These are phyloP conservation scores for Bombus waltoni DNA, from an alignment of 1,140 invertebrate genomes.

Conservation along the genomic window DNA sequence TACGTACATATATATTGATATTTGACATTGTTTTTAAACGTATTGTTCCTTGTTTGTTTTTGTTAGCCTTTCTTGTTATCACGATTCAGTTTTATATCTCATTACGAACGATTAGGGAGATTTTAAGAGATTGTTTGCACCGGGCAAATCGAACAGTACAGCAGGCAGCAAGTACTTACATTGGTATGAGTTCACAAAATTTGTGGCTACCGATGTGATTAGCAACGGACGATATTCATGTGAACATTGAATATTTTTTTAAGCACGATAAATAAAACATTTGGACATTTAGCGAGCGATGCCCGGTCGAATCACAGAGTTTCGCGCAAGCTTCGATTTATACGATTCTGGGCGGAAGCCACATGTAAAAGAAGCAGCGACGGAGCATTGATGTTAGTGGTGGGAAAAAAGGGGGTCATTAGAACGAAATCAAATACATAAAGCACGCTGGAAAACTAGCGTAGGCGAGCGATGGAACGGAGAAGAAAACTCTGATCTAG, in stretches of 20 bases:
- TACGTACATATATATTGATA: too few relatives aligned
- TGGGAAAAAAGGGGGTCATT: not conserved
- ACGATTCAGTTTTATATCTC: not conserved
- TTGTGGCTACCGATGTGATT: slow-evolving; percentile 8
- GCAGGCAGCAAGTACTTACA: not conserved
- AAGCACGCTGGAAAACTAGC: slow-evolving; percentile 59
- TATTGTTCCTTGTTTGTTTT: slow-evolving; percentile 12
- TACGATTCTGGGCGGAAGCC: slow-evolving; percentile 29
- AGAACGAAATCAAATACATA: slow-evolving; percentile 40
- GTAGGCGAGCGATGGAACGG: slow-evolving; percentile 71
- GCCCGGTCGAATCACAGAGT: slow-evolving; percentile 55
- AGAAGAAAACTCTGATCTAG: slow-evolving; percentile 76
- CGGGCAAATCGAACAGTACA: not conserved
- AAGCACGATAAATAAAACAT: slow-evolving; percentile 57
- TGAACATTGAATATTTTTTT: slow-evolving; percentile 9
- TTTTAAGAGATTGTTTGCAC: not conserved
- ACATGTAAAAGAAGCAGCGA: not conserved
- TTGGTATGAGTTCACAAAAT: slow-evolving; percentile 1
- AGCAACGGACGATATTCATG: not conserved
- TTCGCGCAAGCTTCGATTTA: slow-evolving; percentile 29
- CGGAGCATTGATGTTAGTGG: not conserved
- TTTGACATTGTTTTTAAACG: not conserved
- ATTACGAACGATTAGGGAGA: not conserved
- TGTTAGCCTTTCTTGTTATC: slow-evolving; percentile 25
- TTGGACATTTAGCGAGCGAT: slow-evolving; percentile 69